Evolutionary conservation across 2,888 invertebrate genomes (phyloP).

Genomic region (Drosophila borealis): DNA sequence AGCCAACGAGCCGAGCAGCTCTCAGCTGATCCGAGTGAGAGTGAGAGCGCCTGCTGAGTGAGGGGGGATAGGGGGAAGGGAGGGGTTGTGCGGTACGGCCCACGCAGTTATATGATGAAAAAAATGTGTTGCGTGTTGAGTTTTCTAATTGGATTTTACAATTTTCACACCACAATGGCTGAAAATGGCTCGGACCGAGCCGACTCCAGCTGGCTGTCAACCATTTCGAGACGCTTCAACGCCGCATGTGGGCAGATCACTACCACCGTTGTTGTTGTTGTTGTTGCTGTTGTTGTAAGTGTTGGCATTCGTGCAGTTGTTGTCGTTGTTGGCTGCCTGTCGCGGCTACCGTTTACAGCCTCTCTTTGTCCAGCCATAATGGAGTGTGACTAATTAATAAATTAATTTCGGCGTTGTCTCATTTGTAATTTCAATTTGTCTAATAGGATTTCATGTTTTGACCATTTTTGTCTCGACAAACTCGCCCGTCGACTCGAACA

Average conservation of each 20-base stretch:
- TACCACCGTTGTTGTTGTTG: slow-evolving; percentile 18
- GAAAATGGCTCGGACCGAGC: slow-evolving; percentile 46
- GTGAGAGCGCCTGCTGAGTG: background rate
- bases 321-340: slow-evolving; percentile 14
- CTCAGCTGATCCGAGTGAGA: slow-evolving; percentile 2
- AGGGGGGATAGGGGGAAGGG: background rate
- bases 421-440: slow-evolving; percentile 81
- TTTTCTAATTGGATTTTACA: slow-evolving; percentile 71
- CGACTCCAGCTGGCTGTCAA: slow-evolving; percentile 52
- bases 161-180: slow-evolving; percentile 70
- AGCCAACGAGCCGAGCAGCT: no score
- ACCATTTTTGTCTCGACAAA: slow-evolving; percentile 71
- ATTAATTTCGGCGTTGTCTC: slow-evolving; percentile 78
- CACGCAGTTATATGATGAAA: slow-evolving; percentile 37
- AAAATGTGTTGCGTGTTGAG: slow-evolving; percentile 58
- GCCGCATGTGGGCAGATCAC: slow-evolving; percentile 61
- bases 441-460: slow-evolving; percentile 81
- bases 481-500: slow-evolving; percentile 30
- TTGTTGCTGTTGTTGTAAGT: slow-evolving; percentile 13
- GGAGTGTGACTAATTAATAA: slow-evolving; percentile 80
- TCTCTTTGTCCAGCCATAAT: slow-evolving; percentile 72
- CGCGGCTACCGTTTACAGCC: slow-evolving; percentile 51
- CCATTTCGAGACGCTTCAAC: slow-evolving; percentile 57
- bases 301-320: slow-evolving; percentile 25
- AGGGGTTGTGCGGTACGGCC: slow-evolving; percentile 10